Conservation (phyloP, 37 sponge, comb jelly and placozoan genomes). For the Theonella swinhoei region DNA sequence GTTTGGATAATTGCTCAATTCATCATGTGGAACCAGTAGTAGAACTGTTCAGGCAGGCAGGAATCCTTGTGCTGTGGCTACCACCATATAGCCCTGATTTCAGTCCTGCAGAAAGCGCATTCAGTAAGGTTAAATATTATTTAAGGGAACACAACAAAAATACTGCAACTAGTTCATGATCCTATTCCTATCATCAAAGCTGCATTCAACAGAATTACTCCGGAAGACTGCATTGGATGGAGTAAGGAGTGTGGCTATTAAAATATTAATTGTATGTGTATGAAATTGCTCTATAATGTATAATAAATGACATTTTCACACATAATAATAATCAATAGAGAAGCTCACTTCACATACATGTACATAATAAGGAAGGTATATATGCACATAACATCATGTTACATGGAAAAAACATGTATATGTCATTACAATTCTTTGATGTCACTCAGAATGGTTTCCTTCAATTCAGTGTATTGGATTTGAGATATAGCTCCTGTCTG, state of each 20-base stretch:
- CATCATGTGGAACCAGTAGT: slow-evolving; percentile 38
- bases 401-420: background rate
- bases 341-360: too few relatives aligned
- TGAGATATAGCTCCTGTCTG: slow-evolving; percentile 28
- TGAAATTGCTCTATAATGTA: too few relatives aligned
- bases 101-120: slow-evolving; percentile 27
- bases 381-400: too few relatives aligned
- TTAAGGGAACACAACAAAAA: slow-evolving; percentile 38
- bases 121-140: slow-evolving; percentile 29
- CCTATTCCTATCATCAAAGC: slow-evolving; percentile 23
- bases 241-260: slow-evolving; percentile 15
- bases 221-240: slow-evolving; percentile 16
- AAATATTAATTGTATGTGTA: background rate
- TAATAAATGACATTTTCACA: too few relatives aligned
- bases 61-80: slow-evolving; percentile 5
- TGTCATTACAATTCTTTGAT: slow-evolving; percentile 27
- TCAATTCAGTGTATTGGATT: slow-evolving; percentile 19
- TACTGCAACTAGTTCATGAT: slow-evolving; percentile 10
- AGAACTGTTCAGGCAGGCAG: background rate
- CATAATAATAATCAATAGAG: too few relatives aligned
- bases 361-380: too few relatives aligned
- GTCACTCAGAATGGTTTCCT: slow-evolving; percentile 41
- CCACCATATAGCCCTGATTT: slow-evolving; percentile 64
- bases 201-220: slow-evolving; percentile 32
- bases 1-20: slow-evolving; percentile 59